Conservation (phyloP, 2,888 invertebrate species). For the Lysandra coridon region DNA sequence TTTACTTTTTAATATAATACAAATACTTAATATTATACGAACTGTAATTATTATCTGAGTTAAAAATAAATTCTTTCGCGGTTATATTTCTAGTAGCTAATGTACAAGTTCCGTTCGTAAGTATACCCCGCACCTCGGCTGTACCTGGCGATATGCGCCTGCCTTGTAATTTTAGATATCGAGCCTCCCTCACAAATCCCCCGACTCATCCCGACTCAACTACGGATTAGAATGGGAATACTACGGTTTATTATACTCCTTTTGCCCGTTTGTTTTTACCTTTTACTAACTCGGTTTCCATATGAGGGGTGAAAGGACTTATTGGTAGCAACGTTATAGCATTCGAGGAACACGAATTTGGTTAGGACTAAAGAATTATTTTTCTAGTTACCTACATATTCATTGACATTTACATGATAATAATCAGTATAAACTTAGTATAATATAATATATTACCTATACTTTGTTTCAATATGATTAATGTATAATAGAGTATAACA, state of each 20-base stretch:
- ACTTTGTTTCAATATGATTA: neutral
- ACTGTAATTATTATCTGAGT: too few species aligned
- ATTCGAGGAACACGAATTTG: neutral
- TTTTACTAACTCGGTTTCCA: conserved; percentile 48
- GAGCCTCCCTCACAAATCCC: conserved; percentile 61
- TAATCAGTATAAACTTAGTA: neutral
- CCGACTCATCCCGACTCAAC: conserved; percentile 58
- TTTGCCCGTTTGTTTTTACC: conserved; percentile 73
- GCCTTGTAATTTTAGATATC: conserved; percentile 78
- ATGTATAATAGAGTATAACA: neutral
- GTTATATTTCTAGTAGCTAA: too few species aligned
- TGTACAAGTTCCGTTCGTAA: neutral
- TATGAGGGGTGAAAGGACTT: neutral
- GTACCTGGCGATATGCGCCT: conserved; percentile 71
- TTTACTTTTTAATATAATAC: too few species aligned
- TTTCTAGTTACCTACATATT: neutral
- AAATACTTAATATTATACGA: too few species aligned
- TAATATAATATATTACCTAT: neutral
- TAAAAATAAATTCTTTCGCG: too few species aligned
- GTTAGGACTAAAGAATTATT: neutral
- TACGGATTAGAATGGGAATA: conserved; percentile 76
- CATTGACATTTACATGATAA: neutral
- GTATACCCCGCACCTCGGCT: conserved; percentile 55
- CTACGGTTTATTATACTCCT: conserved; percentile 75
- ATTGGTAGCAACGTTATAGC: neutral